Evolutionary conservation across 2,797 vertebrate genomes (phyloP).

Genomic region (Coregonus ussuriensis): DNA sequence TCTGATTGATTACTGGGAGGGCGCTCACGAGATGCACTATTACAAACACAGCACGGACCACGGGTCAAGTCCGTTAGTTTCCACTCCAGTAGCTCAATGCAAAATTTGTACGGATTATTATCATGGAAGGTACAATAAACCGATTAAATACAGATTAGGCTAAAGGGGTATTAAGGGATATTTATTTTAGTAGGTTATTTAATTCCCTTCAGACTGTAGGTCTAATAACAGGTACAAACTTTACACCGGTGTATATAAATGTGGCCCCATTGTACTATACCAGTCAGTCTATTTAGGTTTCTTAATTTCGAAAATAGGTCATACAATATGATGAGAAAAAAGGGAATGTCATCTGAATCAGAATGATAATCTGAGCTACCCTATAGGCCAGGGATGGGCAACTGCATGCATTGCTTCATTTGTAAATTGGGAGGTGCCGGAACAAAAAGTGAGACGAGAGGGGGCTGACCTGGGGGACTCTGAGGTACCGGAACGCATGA

Average conservation of each 20-base stretch:
- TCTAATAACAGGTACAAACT: not conserved
- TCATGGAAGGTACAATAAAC: not conserved
- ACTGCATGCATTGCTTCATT: too few species aligned
- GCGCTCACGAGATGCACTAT: slow-evolving; percentile 2
- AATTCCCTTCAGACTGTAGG: not conserved
- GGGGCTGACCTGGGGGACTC: too few species aligned
- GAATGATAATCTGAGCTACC: too few species aligned
- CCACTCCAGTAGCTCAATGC: not conserved
- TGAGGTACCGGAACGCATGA: too few species aligned
- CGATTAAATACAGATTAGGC: not conserved
- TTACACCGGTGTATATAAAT: not conserved
- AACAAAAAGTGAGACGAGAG: too few species aligned
- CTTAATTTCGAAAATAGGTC: too few species aligned
- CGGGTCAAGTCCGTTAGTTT: not conserved
- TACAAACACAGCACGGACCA: slow-evolving; percentile 2
- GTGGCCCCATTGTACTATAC: not conserved
- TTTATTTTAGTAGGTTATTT: not conserved
- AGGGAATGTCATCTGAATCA: too few species aligned
- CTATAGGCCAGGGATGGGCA: too few species aligned
- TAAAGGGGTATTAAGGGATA: not conserved
- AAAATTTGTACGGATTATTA: not conserved
- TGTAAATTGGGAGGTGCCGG: too few species aligned
- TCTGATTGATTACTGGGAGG: slow-evolving; percentile 8
- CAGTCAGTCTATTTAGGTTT: not conserved
- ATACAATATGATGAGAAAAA: too few species aligned